These are phyloP conservation scores for Meteorus cinctellus DNA, from an alignment of 2,888 invertebrate species.

Conservation along the genomic window DNA sequence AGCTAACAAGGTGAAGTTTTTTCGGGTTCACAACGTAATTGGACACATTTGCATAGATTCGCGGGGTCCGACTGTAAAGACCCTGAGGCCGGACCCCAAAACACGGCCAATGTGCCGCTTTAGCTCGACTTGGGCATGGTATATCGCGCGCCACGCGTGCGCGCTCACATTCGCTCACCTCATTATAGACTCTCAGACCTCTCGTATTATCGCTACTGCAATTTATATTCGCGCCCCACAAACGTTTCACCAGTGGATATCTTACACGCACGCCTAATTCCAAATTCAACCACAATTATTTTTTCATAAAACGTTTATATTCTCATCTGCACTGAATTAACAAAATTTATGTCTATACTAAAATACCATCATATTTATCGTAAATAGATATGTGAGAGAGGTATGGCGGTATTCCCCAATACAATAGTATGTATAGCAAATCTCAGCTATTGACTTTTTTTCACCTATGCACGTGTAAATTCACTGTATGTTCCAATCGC, in stretches of 20 bases:
- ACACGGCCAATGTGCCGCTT: slow-evolving; percentile 17
- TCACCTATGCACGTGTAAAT: too few species aligned
- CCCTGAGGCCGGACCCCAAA: background rate
- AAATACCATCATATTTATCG: too few species aligned
- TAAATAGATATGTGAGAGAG: too few species aligned
- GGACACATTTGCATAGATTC: slow-evolving; percentile 69
- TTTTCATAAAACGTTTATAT: background rate
- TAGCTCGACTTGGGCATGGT: slow-evolving; percentile 3
- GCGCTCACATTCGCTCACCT: slow-evolving; percentile 13
- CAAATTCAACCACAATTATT: background rate
- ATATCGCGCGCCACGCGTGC: slow-evolving; percentile 16
- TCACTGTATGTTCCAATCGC: too few species aligned
- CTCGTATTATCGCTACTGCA: slow-evolving; percentile 13
- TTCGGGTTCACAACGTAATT: slow-evolving; percentile 68
- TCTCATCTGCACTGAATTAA: too few species aligned
- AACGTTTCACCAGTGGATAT: slow-evolving; percentile 27
- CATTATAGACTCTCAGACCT: slow-evolving; percentile 12
- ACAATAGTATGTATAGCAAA: too few species aligned
- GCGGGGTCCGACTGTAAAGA: slow-evolving; percentile 43
- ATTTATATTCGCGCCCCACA: slow-evolving; percentile 10
- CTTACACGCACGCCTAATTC: slow-evolving; percentile 13
- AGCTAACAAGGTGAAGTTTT: slow-evolving; percentile 69
- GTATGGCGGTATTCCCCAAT: too few species aligned
- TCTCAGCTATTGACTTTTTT: too few species aligned
- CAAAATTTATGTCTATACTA: too few species aligned